Evolutionary conservation across 1,140 invertebrate species (phyloP).

Genomic region (Eulimnadia texana): DNA sequence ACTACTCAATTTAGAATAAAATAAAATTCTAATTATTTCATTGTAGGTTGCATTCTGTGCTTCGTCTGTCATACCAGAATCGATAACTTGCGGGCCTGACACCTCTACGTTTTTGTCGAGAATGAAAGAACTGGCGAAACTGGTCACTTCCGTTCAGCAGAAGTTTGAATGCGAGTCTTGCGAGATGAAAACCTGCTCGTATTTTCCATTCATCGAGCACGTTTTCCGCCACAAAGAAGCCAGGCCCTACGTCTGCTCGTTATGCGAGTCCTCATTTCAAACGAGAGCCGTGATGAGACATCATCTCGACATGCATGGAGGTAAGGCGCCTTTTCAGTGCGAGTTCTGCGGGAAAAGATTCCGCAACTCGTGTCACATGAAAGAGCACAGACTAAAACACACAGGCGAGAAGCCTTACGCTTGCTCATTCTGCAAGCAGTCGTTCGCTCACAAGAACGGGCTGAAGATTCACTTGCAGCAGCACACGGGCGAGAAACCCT

Average conservation of each 20-base stretch:
- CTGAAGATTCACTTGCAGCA: constrained; percentile 9
- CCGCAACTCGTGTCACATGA: constrained; percentile 2
- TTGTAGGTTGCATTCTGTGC: constrained; percentile 17
- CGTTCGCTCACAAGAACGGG: constrained; percentile 2
- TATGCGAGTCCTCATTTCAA: constrained; percentile 2
- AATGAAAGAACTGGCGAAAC: constrained; percentile 11
- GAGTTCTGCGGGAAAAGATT: constrained; percentile 14
- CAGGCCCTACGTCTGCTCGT: neutral
- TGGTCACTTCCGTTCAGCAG: constrained; percentile 18
- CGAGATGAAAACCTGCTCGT: neutral
- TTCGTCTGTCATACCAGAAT: constrained; percentile 12
- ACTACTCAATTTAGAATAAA: constrained; percentile 10
- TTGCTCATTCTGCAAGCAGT: constrained; percentile 22
- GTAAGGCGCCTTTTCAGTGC: constrained; percentile 23
- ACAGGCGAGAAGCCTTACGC: constrained; percentile 27
- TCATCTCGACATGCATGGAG: constrained; percentile 4
- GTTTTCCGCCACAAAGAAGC: neutral
- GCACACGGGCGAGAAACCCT: constrained; percentile 13
- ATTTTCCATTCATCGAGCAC: constrained; percentile 4
- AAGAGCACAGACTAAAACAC: constrained; percentile 16
- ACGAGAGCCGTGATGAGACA: constrained; percentile 8
- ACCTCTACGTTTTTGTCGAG: neutral
- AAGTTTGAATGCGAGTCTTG: constrained; percentile 13
- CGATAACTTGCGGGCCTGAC: neutral
- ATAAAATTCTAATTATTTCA: constrained; percentile 16